These are phyloP conservation scores for Melanocharis versteri DNA, from an alignment of 2,113 vertebrate species.

Conservation along the genomic window DNA sequence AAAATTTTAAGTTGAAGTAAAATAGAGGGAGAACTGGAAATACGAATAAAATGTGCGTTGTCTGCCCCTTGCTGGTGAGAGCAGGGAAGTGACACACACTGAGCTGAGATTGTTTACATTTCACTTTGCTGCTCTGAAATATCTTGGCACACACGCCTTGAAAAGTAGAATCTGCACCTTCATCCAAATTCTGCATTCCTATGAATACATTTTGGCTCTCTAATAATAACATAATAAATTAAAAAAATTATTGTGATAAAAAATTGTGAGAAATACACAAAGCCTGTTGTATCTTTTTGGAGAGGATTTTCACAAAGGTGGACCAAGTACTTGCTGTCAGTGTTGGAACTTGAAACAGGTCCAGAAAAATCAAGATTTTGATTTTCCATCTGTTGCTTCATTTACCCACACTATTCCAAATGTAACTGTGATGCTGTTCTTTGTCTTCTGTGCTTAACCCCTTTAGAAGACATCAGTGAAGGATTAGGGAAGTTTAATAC, in stretches of 20 bases:
- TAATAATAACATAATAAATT: neutral
- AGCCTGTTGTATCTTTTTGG: neutral
- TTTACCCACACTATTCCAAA: conserved; percentile 4
- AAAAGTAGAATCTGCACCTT: neutral
- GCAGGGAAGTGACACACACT: neutral
- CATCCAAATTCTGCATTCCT: neutral
- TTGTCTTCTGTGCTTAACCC: neutral
- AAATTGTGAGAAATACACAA: neutral
- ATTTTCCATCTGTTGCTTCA: conserved; percentile 49
- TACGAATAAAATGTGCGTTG: neutral
- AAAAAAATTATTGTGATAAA: too few relatives aligned
- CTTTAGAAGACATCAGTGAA: neutral
- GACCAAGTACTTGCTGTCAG: neutral
- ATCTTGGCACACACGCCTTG: neutral
- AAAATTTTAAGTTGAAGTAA: neutral
- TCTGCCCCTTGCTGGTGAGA: conserved; percentile 57
- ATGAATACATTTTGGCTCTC: neutral
- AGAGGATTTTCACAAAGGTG: neutral
- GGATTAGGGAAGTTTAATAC: neutral
- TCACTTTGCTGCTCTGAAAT: neutral
- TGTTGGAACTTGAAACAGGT: neutral
- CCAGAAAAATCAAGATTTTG: neutral
- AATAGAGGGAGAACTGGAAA: neutral
- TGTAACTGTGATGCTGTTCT: neutral
- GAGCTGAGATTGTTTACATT: neutral